phyloP scores from a whole-genome alignment of 2,113 vertebrate species.

The Periophthalmus modestus region DNA sequence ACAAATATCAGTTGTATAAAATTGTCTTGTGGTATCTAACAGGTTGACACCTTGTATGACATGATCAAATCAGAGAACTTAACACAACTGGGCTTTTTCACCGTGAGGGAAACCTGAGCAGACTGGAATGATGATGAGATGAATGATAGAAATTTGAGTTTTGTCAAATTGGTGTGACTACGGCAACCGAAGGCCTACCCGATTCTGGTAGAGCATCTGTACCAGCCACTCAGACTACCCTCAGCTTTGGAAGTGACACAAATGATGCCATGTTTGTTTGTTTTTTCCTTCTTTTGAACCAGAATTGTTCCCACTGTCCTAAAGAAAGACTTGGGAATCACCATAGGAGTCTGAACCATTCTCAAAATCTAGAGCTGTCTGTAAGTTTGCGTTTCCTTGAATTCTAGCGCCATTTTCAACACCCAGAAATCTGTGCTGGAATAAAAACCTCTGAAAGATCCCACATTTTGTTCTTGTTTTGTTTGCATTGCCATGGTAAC shows the following conservation, averaged over 20 bases:
- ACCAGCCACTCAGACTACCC: slow-evolving; percentile 52
- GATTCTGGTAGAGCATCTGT: slow-evolving; percentile 37
- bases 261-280: slow-evolving; percentile 32
- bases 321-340: slow-evolving; percentile 71
- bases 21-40: not conserved
- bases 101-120: not conserved
- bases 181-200: slow-evolving; percentile 46
- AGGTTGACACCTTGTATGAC: too few relatives aligned
- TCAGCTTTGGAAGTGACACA: slow-evolving; percentile 48
- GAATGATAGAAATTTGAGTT: not conserved
- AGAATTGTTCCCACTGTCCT: slow-evolving; percentile 35
- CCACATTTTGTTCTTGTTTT: slow-evolving; percentile 23
- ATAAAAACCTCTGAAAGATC: slow-evolving; percentile 77
- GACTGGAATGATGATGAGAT: not conserved
- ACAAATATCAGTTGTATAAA: not conserved
- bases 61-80: not conserved
- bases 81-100: slow-evolving; percentile 1
- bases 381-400: slow-evolving; percentile 78
- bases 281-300: slow-evolving; percentile 10
- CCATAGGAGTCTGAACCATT: slow-evolving; percentile 75
- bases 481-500: not conserved
- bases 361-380: slow-evolving; percentile 73
- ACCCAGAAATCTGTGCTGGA: slow-evolving; percentile 79
- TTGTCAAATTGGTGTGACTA: not conserved
- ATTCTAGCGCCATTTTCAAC: slow-evolving; percentile 80